phyloP scores from a whole-genome alignment of 2,113 vertebrate species.

The Microcebus lehilahytsara region DNA sequence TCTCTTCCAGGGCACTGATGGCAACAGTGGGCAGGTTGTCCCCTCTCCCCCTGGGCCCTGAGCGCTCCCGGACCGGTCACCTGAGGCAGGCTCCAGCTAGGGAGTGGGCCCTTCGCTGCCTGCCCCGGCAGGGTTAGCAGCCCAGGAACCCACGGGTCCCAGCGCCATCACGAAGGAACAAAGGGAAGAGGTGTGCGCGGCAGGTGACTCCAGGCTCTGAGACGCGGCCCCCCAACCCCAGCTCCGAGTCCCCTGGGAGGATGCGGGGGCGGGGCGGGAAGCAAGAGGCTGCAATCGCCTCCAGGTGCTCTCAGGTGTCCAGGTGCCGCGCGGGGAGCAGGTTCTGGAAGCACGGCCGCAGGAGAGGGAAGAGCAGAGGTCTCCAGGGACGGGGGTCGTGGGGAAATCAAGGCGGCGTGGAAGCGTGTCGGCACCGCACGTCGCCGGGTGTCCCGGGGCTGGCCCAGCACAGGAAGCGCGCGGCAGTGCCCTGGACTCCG shows the following conservation, averaged over 20 bases:
- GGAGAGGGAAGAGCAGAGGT: neutral
- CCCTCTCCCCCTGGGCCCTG: neutral
- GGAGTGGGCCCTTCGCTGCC: neutral
- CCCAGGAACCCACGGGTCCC: neutral
- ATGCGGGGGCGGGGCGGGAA: fast-evolving
- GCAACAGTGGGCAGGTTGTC: neutral
- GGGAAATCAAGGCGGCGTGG: neutral
- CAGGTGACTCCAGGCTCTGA: neutral
- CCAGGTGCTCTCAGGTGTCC: no score
- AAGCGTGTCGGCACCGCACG: neutral
- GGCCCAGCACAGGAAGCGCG: neutral
- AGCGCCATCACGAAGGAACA: neutral
- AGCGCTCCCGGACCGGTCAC: neutral
- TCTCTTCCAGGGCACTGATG: conserved; percentile 32
- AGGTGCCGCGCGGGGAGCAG: no score
- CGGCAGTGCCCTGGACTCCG: neutral
- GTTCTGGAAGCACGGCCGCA: neutral
- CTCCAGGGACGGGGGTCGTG: no score
- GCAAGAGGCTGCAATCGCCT: no score
- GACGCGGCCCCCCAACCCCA: fast-evolving
- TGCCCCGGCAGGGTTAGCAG: neutral
- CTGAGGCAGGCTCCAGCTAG: neutral
- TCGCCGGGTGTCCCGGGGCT: neutral
- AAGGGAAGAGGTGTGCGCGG: neutral
- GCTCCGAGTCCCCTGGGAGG: neutral